Conservation (phyloP, 2,113 vertebrate genomes). For the Galbula dea region DNA sequence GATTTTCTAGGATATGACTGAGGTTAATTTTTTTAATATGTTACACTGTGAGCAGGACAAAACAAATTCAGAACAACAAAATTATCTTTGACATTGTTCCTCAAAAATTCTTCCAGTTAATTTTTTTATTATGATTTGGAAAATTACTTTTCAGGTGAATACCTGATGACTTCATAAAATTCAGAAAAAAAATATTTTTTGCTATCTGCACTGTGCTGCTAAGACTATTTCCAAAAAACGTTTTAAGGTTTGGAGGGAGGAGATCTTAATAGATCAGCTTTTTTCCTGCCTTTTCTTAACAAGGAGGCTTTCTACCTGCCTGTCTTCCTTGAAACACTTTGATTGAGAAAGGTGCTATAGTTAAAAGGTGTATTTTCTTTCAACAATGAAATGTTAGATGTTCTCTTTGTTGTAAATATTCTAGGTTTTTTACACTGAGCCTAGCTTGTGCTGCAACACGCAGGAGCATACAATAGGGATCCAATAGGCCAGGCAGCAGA, state of each 20-base stretch:
- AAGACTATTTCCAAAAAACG: background rate
- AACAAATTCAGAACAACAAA: background rate
- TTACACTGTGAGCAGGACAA: background rate
- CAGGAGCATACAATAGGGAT: background rate
- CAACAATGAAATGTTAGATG: background rate
- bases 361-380: background rate
- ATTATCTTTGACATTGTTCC: background rate
- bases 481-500: background rate
- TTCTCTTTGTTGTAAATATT: background rate
- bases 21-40: background rate
- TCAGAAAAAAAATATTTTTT: background rate
- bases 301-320: background rate
- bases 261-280: background rate
- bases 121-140: background rate
- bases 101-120: background rate
- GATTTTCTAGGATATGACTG: background rate
- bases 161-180: background rate
- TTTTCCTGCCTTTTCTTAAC: background rate
- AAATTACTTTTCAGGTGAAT: background rate
- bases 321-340: background rate
- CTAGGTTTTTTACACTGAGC: background rate
- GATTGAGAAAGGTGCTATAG: background rate
- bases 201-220: background rate
- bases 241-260: background rate
- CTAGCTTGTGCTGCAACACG: background rate